phyloP scores from a whole-genome alignment of 2,888 invertebrate genomes.

The Sialis lutaria region DNA sequence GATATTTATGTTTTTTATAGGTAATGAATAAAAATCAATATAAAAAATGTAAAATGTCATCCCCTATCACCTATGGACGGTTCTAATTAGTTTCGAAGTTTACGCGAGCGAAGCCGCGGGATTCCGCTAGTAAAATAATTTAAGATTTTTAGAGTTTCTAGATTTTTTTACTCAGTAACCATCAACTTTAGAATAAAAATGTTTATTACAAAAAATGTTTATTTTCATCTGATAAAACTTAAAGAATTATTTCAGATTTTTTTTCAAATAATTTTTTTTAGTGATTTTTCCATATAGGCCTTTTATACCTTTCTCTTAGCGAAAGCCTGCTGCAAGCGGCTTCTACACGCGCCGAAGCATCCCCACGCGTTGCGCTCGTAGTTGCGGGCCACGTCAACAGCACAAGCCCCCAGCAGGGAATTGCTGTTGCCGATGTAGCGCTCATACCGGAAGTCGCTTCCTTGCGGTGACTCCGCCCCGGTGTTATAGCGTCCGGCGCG shows the following conservation, averaged over 20 bases:
- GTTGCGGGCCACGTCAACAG: constrained; percentile 22
- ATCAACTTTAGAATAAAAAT: too few species aligned
- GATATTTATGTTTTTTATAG: too few species aligned
- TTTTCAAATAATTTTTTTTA: neutral
- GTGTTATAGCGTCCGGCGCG: constrained; percentile 1
- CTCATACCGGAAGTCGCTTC: constrained; percentile 12
- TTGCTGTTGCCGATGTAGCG: constrained; percentile 14
- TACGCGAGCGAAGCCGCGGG: too few species aligned
- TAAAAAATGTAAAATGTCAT: too few species aligned
- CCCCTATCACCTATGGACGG: too few species aligned
- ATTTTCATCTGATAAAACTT: neutral
- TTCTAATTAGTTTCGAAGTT: too few species aligned
- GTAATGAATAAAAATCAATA: too few species aligned
- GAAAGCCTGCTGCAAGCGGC: constrained; percentile 58
- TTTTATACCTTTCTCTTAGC: constrained; percentile 56
- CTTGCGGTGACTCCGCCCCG: constrained; percentile 4
- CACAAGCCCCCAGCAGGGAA: constrained; percentile 4
- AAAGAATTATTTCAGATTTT: neutral
- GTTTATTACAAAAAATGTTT: too few species aligned
- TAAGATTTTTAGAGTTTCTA: too few species aligned
- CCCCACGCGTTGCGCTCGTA: constrained; percentile 45
- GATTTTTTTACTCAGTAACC: too few species aligned
- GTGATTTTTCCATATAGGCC: neutral
- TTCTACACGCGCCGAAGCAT: constrained; percentile 60
- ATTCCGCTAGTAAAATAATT: too few species aligned